Conservation (phyloP, 2,113 vertebrate species). For the Ahaetulla prasina region DNA sequence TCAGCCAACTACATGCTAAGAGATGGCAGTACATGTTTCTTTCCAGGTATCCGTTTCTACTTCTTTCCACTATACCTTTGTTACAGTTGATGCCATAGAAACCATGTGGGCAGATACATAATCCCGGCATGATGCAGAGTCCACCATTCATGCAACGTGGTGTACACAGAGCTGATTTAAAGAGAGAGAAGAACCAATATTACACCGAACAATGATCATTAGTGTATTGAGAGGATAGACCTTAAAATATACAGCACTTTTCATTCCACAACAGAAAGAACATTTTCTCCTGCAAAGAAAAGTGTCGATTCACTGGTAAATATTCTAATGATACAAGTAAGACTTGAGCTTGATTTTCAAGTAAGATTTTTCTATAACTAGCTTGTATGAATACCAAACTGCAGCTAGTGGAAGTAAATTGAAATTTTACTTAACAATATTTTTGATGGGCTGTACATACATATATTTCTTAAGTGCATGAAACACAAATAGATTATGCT, state of each 20-base stretch:
- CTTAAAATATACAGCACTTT: not conserved
- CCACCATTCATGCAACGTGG: constrained; percentile 83
- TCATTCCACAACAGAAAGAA: not conserved
- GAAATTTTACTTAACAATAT: not conserved
- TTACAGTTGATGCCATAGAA: constrained; percentile 85
- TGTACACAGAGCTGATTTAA: constrained; percentile 72
- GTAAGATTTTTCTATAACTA: not conserved
- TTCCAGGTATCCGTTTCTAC: not conserved
- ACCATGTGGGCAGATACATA: constrained; percentile 85
- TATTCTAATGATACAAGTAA: not conserved
- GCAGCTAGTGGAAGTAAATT: not conserved
- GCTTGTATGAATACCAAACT: not conserved
- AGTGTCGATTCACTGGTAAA: not conserved
- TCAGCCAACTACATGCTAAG: not conserved
- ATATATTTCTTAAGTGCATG: not conserved
- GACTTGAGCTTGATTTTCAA: not conserved
- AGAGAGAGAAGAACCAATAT: constrained; percentile 21
- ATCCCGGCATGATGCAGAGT: constrained; percentile 81
- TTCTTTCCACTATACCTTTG: constrained; percentile 73
- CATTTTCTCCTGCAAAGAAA: not conserved
- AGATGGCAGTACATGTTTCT: not conserved
- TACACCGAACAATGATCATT: fast-evolving
- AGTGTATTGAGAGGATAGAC: not conserved
- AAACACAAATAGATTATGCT: not conserved
- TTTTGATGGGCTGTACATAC: not conserved